Base-by-base conservation (phyloP, 2,888 invertebrate genomes). In the Papilio gigon region DNA sequence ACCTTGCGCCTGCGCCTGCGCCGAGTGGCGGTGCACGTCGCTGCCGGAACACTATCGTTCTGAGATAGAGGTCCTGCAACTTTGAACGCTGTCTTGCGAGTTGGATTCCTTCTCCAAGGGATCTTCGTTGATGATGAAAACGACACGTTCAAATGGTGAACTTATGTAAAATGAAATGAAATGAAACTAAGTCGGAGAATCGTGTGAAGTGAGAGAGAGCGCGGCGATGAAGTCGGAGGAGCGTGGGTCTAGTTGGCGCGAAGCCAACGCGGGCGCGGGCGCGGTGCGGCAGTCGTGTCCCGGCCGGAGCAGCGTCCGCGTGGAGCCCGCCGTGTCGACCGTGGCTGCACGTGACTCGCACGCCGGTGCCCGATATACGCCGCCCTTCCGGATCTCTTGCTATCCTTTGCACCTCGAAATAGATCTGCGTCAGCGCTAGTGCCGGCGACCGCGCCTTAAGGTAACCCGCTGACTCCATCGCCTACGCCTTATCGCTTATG, bases 391-490 rank as follows among this genome's bases (percentile, higher is more conserved):
- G 63, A 35, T 35, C 8, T 25, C 17, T n/a, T 37, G 60, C 50
- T 25, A 11, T 60, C 68, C 14, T 12, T 12, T 62, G n/a, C 58
- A 11, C 35, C 68, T 68, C 27, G 58, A 68, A 68, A 64, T 68
- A 68, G 44, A 63, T 12, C 53, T 30, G 30, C 37, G 20, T 9
- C 17, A 20, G 42, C n/a, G 35, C 3, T 44, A 40, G 14, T 37
- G 37, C 35, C 17, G 20, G 47, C 35, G 11, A 5, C 37, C 50
- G 33, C 27, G 20, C 25, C 25, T 4, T 8, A 42, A 61, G 20
- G 12, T 47, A 63, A 47, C 40, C 27, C 11, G 47, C 17, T 11
- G 6, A 4, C 1, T 42, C 20, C 8, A 17, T 17, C n/a, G 30
- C 17, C 30, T 20, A 4, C 8, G 2, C 17, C 17, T 6, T 25